Conservation (phyloP, 2,797 vertebrate genomes). For the Pachyuromys duprasi region DNA sequence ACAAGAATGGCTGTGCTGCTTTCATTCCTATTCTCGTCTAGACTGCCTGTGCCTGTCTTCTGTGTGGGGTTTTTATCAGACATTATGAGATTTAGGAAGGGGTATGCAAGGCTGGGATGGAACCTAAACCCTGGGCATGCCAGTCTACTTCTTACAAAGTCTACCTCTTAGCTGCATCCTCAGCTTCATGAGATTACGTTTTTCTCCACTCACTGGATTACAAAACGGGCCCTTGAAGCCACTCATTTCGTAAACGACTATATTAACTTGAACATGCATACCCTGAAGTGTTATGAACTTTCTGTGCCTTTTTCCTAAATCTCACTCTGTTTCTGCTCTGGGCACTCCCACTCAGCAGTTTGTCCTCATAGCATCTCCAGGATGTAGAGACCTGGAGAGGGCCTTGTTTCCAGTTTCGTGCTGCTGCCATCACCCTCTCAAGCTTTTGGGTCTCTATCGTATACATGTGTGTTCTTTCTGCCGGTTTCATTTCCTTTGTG, state of each 20-base stretch:
- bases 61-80: neutral
- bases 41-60: neutral
- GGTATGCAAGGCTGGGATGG: neutral
- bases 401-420: neutral
- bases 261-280: neutral
- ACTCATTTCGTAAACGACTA: neutral
- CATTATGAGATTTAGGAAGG: neutral
- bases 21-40: neutral
- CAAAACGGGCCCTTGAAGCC: neutral
- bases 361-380: neutral
- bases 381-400: neutral
- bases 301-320: neutral
- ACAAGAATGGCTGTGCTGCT: neutral
- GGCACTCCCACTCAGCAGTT: neutral
- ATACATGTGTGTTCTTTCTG: neutral
- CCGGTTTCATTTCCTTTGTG: neutral
- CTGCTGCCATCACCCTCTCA: neutral
- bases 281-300: neutral
- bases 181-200: neutral
- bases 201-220: neutral
- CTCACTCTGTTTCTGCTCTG: neutral
- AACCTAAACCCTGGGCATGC: too few species aligned
- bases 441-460: rapidly evolving
- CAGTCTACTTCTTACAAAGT: neutral
- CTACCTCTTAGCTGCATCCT: neutral